Evolutionary conservation across 2,113 vertebrate genomes (phyloP).

Genomic region (Chauna torquata): DNA sequence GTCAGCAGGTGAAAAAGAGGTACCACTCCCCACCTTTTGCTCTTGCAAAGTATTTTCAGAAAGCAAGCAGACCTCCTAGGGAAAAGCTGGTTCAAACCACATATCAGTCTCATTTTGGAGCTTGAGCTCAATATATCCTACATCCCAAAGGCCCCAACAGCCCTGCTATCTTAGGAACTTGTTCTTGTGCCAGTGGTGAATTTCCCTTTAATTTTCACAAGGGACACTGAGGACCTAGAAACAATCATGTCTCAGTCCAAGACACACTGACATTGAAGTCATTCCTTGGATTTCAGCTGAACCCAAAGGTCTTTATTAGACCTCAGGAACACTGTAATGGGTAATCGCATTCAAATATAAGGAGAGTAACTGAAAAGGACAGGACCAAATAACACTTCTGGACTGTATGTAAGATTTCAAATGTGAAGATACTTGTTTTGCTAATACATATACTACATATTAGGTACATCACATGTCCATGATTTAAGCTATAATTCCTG

Average conservation of each 20-base stretch:
- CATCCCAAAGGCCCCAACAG: neutral
- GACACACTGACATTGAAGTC: neutral
- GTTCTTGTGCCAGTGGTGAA: neutral
- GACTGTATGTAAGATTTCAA: neutral
- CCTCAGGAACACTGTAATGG: neutral
- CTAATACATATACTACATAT: neutral
- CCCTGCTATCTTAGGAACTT: neutral
- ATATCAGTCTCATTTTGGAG: neutral
- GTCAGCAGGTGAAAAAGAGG: neutral
- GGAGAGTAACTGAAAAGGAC: neutral
- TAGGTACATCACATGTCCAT: neutral
- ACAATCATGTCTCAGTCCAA: accelerated
- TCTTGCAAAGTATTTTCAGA: neutral
- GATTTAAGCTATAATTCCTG: constrained; percentile 22
- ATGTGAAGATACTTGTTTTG: neutral
- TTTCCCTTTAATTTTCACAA: neutral
- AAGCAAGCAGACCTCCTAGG: neutral
- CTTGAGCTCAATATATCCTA: neutral
- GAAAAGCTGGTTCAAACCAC: neutral
- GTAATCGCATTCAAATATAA: neutral
- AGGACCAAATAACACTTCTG: neutral
- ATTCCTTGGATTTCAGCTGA: neutral
- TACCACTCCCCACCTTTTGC: accelerated
- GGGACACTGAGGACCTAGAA: neutral
- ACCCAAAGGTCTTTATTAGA: neutral